These are phyloP conservation scores for Polyploca ridens DNA, from an alignment of 2,888 invertebrate species.

Conservation along the genomic window DNA sequence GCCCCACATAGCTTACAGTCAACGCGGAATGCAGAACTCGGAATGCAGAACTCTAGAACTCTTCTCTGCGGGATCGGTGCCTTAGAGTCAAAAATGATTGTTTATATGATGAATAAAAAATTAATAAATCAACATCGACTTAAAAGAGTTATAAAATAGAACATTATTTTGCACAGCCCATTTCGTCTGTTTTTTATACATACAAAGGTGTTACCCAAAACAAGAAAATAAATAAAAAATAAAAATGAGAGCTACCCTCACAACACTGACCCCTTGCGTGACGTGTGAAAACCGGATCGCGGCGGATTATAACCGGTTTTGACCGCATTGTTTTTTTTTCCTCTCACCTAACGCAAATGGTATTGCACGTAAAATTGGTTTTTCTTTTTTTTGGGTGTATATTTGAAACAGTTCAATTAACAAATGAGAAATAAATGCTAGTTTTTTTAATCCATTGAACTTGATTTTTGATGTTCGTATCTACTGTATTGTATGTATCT, in stretches of 20 bases:
- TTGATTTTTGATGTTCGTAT: too few relatives aligned
- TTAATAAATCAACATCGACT: too few relatives aligned
- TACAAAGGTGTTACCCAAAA: constrained; percentile 1
- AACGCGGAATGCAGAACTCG: too few relatives aligned
- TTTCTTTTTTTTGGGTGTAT: neutral
- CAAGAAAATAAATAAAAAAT: neutral
- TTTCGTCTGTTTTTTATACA: neutral
- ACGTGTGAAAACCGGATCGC: constrained; percentile 34
- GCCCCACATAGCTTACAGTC: too few relatives aligned
- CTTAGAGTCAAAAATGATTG: too few relatives aligned
- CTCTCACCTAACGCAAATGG: constrained; percentile 8
- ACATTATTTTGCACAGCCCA: neutral
- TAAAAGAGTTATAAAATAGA: too few relatives aligned
- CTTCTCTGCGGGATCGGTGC: too few relatives aligned
- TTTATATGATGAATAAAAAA: too few relatives aligned
- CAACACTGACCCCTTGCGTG: neutral
- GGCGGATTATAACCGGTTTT: constrained; percentile 43
- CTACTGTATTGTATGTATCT: too few relatives aligned
- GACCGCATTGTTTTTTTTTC: constrained; percentile 38
- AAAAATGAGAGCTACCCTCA: neutral
- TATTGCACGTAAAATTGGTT: neutral
- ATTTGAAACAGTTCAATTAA: neutral
- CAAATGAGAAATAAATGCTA: neutral
- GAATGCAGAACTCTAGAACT: too few relatives aligned
- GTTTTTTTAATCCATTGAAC: neutral